Evolutionary conservation across 2,888 invertebrate genomes (phyloP).

Genomic region (Sesamia inferens): DNA sequence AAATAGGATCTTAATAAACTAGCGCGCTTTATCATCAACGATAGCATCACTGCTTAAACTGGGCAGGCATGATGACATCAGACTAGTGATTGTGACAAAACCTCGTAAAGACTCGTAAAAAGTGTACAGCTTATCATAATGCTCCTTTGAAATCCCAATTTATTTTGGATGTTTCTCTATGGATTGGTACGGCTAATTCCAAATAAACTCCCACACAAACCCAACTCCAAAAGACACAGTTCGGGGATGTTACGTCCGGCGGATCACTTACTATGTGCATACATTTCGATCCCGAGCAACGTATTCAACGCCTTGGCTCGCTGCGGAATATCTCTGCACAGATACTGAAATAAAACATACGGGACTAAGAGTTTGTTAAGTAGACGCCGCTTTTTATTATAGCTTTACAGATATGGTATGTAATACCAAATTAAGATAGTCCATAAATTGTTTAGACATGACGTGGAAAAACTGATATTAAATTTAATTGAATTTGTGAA

Average conservation of each 20-base stretch:
- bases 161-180: neutral
- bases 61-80: too few species aligned
- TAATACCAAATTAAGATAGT: too few species aligned
- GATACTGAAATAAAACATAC: slow-evolving; percentile 19
- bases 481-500: too few species aligned
- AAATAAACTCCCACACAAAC: slow-evolving; percentile 18
- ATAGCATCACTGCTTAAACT: too few species aligned
- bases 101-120: neutral
- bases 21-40: too few species aligned
- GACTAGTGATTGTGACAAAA: neutral
- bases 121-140: neutral
- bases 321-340: slow-evolving; percentile 53
- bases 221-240: neutral
- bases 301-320: slow-evolving; percentile 52
- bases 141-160: neutral
- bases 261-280: slow-evolving; percentile 69
- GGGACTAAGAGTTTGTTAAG: neutral
- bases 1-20: too few species aligned
- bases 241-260: slow-evolving; percentile 15
- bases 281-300: slow-evolving; percentile 65
- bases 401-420: neutral
- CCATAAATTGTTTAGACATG: too few species aligned
- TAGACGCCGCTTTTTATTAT: neutral
- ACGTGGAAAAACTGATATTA: too few species aligned
- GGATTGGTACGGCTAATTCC: neutral